phyloP scores from a whole-genome alignment of 2,797 vertebrate genomes.

The Paratrypauchen microcephalus region DNA sequence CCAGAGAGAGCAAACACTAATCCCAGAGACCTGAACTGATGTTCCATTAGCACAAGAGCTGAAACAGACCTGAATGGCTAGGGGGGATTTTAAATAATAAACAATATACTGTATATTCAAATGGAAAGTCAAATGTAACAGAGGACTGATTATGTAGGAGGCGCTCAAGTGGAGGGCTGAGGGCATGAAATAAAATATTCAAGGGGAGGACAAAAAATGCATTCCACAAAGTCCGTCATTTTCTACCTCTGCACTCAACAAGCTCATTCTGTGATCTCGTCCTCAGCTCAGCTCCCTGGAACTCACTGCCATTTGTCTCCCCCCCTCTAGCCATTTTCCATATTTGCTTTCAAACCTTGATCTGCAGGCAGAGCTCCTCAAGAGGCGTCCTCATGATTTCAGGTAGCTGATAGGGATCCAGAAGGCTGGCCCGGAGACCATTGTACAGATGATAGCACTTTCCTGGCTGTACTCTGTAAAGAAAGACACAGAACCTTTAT shows the following conservation, averaged over 20 bases:
- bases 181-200: constrained; percentile 36
- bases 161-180: constrained; percentile 8
- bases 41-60: constrained; percentile 60
- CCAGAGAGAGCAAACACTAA: constrained; percentile 22
- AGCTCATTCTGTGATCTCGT: constrained; percentile 34
- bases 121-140: constrained; percentile 17
- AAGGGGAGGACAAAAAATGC: not conserved
- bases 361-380: constrained; percentile 96
- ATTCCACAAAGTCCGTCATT: constrained; percentile 2
- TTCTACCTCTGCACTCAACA: constrained; percentile 1
- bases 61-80: constrained; percentile 43
- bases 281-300: constrained; percentile 38
- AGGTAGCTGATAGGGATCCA: constrained; percentile 93
- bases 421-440: constrained; percentile 87
- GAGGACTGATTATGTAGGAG: constrained; percentile 30
- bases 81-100: constrained; percentile 1
- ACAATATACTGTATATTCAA: constrained; percentile 1
- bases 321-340: constrained; percentile 3
- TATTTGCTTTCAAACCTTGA: constrained; percentile 82
- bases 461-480: constrained; percentile 89
- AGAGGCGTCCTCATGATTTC: constrained; percentile 95
- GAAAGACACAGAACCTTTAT: constrained; percentile 13
- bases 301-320: constrained; percentile 11
- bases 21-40: constrained; percentile 24
- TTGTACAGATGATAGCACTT: constrained; percentile 97